These are phyloP conservation scores for Calephelis virginiensis DNA, from an alignment of 1,140 invertebrate species.

Conservation along the genomic window DNA sequence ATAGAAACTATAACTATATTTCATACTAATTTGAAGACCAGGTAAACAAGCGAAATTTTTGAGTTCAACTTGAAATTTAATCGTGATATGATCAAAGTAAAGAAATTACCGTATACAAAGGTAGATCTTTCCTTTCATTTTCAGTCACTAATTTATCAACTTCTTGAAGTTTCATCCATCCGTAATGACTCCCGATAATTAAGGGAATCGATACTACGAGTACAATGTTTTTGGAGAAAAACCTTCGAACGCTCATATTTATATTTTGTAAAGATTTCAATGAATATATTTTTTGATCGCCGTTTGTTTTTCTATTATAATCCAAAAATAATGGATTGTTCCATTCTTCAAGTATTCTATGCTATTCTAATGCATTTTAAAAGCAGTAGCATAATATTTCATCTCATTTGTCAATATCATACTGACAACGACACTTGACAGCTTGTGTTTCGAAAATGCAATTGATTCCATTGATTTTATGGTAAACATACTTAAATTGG, in stretches of 20 bases:
- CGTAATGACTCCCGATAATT: slow-evolving; percentile 74
- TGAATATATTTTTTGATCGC: not conserved
- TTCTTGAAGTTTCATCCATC: slow-evolving; percentile 76
- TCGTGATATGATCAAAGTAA: slow-evolving; percentile 21
- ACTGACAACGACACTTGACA: too few relatives aligned
- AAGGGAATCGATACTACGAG: slow-evolving; percentile 70
- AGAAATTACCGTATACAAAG: slow-evolving; percentile 34
- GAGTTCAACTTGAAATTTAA: too few relatives aligned
- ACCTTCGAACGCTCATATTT: slow-evolving; percentile 46
- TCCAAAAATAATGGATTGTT: not conserved
- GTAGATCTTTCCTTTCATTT: slow-evolving; percentile 67
- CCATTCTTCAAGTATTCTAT: too few relatives aligned
- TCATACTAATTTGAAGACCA: too few relatives aligned
- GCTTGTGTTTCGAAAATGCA: too few relatives aligned
- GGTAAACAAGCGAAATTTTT: too few relatives aligned
- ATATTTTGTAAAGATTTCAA: not conserved
- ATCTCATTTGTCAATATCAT: too few relatives aligned
- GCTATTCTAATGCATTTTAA: too few relatives aligned
- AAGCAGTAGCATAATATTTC: too few relatives aligned
- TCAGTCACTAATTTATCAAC: slow-evolving; percentile 67
- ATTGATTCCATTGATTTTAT: too few relatives aligned
- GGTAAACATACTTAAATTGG: too few relatives aligned
- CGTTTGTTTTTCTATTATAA: not conserved
- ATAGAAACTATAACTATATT: too few relatives aligned
- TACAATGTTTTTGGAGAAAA: slow-evolving; percentile 71